Evolutionary conservation across 1,140 invertebrate species (phyloP).

Genomic region (Dryas iulia): DNA sequence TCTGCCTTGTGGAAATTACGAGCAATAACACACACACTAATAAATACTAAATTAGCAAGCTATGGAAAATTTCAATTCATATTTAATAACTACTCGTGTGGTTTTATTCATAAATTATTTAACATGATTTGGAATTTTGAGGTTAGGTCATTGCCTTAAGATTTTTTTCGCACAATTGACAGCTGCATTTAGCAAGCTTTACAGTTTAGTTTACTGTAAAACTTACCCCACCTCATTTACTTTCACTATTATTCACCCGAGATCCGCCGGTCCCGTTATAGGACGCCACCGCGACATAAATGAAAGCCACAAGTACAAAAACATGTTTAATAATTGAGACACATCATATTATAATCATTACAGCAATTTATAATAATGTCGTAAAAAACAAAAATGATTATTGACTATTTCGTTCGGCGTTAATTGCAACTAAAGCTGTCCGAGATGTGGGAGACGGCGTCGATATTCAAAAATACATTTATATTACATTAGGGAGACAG

Average conservation of each 20-base stretch:
- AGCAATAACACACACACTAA: background rate
- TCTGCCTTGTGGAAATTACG: background rate
- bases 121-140: background rate
- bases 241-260: slow-evolving; percentile 35
- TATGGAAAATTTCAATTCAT: background rate
- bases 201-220: background rate
- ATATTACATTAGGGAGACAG: slow-evolving; percentile 58
- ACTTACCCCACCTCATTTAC: slow-evolving; percentile 10
- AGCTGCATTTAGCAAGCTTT: slow-evolving; percentile 7
- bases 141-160: background rate
- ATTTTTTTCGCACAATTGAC: background rate
- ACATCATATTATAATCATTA: slow-evolving; percentile 62
- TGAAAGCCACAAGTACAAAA: slow-evolving; percentile 61
- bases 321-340: slow-evolving; percentile 76
- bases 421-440: slow-evolving; percentile 69
- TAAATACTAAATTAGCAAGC: background rate
- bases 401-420: slow-evolving; percentile 70
- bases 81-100: no score
- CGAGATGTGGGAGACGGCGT: slow-evolving; percentile 58
- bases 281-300: slow-evolving; percentile 37
- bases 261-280: slow-evolving; percentile 26
- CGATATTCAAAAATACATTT: slow-evolving; percentile 55
- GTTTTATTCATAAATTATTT: no score
- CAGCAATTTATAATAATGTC: slow-evolving; percentile 76
- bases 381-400: slow-evolving; percentile 70